Conservation (phyloP, 2,888 invertebrate genomes). For the Xylocampa areola region DNA sequence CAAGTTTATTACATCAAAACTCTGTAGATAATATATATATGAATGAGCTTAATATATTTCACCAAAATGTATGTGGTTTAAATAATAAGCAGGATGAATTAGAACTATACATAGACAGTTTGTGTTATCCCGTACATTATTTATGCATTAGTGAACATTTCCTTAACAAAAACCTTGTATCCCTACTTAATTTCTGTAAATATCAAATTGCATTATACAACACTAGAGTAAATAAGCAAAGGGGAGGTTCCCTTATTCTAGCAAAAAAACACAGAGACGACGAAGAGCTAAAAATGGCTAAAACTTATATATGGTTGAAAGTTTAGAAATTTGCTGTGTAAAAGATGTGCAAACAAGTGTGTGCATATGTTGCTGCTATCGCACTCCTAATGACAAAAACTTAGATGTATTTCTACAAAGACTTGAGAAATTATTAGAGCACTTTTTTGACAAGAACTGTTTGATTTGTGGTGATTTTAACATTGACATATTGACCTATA, state of each 20-base stretch:
- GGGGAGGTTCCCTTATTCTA: constrained; percentile 19
- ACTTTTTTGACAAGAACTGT: no score
- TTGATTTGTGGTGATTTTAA: no score
- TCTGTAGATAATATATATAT: not conserved
- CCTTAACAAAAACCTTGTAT: constrained; percentile 9
- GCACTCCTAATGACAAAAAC: no score
- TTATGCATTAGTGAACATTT: constrained; percentile 24
- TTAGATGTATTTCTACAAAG: no score
- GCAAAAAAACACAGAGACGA: constrained; percentile 8
- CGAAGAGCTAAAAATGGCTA: constrained; percentile 2
- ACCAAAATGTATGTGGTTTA: constrained; percentile 23
- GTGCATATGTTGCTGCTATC: no score
- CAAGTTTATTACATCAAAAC: not conserved
- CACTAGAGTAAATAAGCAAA: constrained; percentile 11
- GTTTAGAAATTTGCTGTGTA: no score
- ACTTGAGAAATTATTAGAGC: no score
- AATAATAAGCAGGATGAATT: constrained; percentile 21
- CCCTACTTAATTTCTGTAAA: constrained; percentile 15
- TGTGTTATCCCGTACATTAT: not conserved
- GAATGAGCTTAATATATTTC: constrained; percentile 8
- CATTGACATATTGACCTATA: no score
- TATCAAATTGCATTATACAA: constrained; percentile 14
- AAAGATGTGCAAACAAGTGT: no score
- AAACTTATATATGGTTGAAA: no score
- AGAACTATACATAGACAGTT: constrained; percentile 17